Percentiles rank a stretch among this genome's conserved stretches.
Evolutionary conservation across 2,113 vertebrate species (phyloP).

Genomic region (Dromaius novaehollandiae): DNA sequence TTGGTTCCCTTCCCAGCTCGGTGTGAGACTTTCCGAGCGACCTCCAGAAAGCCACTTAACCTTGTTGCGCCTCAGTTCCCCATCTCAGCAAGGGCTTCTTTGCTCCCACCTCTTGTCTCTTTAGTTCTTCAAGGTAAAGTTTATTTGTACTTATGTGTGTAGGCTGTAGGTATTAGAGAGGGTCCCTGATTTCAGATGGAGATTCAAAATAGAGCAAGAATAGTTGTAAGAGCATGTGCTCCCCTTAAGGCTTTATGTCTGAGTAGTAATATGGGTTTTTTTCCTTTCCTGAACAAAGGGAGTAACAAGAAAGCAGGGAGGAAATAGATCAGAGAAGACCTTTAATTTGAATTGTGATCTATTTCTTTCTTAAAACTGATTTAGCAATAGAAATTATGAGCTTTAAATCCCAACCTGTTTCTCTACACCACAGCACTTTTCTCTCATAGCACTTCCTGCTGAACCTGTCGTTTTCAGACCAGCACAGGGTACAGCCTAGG

Average conservation of each 20-base stretch:
- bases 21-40: neutral
- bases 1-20: conserved; percentile 28
- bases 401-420: conserved; percentile 24
- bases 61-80: neutral
- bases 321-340: conserved; percentile 18
- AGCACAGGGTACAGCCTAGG: conserved; percentile 46
- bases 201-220: neutral
- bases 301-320: neutral
- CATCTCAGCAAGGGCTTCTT: neutral
- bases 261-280: neutral
- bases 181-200: neutral
- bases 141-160: neutral
- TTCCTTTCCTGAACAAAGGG: neutral
- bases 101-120: neutral
- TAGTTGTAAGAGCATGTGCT: neutral
- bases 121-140: neutral
- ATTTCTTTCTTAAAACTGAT: conserved; percentile 26
- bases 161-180: neutral
- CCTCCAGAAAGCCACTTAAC: conserved; percentile 57
- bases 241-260: neutral
- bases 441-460: conserved; percentile 43
- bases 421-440: conserved; percentile 23
- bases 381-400: conserved; percentile 12
- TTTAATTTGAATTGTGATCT: conserved; percentile 35
- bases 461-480: conserved; percentile 47